These are phyloP conservation scores for Tragelaphus strepsiceros DNA, from an alignment of 2,113 vertebrate genomes.

Conservation along the genomic window DNA sequence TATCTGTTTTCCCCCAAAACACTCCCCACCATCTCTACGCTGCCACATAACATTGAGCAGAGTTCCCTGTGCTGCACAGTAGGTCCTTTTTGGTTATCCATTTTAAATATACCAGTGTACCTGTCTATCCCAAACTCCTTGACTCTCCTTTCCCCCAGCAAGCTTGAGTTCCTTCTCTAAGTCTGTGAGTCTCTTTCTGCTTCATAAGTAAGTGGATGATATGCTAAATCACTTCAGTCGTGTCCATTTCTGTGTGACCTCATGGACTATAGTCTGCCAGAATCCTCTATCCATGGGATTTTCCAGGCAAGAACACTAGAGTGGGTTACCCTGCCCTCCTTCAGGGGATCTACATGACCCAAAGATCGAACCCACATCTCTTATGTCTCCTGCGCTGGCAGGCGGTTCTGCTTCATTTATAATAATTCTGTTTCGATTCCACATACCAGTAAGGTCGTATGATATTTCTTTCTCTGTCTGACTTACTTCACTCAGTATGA, in stretches of 20 bases:
- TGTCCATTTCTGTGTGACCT: too few relatives aligned
- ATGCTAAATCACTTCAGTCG: too few relatives aligned
- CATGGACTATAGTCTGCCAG: too few relatives aligned
- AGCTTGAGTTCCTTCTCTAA: neutral
- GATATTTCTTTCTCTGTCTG: neutral
- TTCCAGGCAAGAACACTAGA: too few relatives aligned
- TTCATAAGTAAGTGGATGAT: neutral
- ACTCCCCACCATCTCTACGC: neutral
- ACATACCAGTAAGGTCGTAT: neutral
- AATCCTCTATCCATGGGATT: too few relatives aligned
- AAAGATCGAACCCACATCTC: too few relatives aligned
- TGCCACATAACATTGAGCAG: neutral
- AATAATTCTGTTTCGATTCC: neutral
- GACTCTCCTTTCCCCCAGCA: neutral
- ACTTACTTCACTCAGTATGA: neutral
- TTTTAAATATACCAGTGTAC: neutral
- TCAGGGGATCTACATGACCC: too few relatives aligned
- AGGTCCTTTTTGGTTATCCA: neutral
- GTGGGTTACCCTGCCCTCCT: too few relatives aligned
- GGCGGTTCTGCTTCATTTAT: neutral
- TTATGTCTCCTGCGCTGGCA: too few relatives aligned
- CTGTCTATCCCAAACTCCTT: neutral
- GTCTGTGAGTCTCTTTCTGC: neutral
- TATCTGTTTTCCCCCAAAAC: fast-evolving
- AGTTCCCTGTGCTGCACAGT: neutral